Evolutionary conservation across 2,113 vertebrate genomes (phyloP), one percentile per base, ranked within the genome.

Genomic region (Xenopus laevis): DNA sequence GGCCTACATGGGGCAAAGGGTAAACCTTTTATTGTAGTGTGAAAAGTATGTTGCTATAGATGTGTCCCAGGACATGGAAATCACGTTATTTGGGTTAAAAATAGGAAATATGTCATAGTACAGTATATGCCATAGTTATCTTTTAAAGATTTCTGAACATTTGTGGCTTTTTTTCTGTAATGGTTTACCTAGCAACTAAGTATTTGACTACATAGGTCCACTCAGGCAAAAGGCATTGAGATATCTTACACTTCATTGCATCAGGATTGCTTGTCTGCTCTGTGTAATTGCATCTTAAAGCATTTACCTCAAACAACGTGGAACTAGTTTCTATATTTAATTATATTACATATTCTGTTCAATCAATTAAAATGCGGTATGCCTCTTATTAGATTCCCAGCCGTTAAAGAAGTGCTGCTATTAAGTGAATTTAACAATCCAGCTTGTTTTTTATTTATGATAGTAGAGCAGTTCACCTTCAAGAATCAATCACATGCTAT

Each of bases 231-330:
- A 16, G 53, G 15, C 53, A n/a, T 55, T 55, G 15, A 55, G 18
- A 55, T 55, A 16, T n/a, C 53, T 55, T 55, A n/a, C 53, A 55
- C 53, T 55, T 55, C 53, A 7, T 7, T 55, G 17, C 15, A 55
- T 55, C 53, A 55, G 17, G 53, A 55, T 55, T 55, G 53, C 53
- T 55, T 55, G 53, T 18, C 12, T 55, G 15, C 17, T 55, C 53
- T 55, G 53, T 55, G 53, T 55, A 55, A 55, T 55, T 55, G 53
- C 53, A 55, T 55, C 17, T 55, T 55, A 55, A n/a, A 55, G 53
- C 53, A 55, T 55, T 55, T n/a, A 16, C 53, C 53, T 55, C 17
- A n/a, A 55, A 55, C 18, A 17, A 55, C 17, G 6, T 55, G 53
- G 17, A 55, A 55, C 17, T 1, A 1, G 17, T 9, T 55, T 55